Evolutionary conservation across 2,797 vertebrate genomes (phyloP), one percentile per base, ranked within the genome.

Genomic region (Cebuella pygmaea): DNA sequence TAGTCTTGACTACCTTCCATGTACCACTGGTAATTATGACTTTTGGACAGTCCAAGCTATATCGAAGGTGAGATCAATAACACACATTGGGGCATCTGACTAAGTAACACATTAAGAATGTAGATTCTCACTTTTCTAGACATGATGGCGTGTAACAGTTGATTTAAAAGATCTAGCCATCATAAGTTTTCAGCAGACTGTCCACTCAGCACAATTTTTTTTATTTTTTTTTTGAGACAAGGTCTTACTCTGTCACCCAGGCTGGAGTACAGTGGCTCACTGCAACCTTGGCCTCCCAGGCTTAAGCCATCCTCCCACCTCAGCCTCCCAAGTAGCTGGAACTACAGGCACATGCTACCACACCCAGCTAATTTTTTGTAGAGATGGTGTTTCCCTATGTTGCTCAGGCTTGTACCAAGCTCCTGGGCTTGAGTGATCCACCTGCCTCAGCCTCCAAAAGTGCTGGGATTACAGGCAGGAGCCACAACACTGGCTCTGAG

Each of bases 1-100:
- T 99, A 50, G 99, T 99, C 93, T 98, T 99, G 98, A 99, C 99
- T 0, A 99, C 99, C 4, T 99, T 99, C 98, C 99, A 99, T 95
- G 98, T 99, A 96, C 99, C 99, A 5, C 98, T 99, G 96, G 99
- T 99, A 95, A 98, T 99, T 98, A 87, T 99, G 55, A 99, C 97
- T 97, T 99, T 99, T 0, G 99, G 99, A 57, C 99, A 99, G 98
- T 99, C 99, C 95, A 99, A 99, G 97, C 99, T 99, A 0, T 99
- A 99, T 97, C 99, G 99, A 96, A 99, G 99, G 99, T 99, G 97
- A 98, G 96, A 39, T 36, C n/a, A 24, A 17, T 64, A 22, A 57
- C 44, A 20, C n/a, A 5, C 30, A 36, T 36, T 39, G 33, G 81
- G 70, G 13, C 41, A 83, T 93, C 59, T 91, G 76, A 67, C 24